Percentiles rank a stretch among this genome's conserved stretches.
Conservation (phyloP, 2,113 vertebrate species). For the Saccopteryx leptura region DNA sequence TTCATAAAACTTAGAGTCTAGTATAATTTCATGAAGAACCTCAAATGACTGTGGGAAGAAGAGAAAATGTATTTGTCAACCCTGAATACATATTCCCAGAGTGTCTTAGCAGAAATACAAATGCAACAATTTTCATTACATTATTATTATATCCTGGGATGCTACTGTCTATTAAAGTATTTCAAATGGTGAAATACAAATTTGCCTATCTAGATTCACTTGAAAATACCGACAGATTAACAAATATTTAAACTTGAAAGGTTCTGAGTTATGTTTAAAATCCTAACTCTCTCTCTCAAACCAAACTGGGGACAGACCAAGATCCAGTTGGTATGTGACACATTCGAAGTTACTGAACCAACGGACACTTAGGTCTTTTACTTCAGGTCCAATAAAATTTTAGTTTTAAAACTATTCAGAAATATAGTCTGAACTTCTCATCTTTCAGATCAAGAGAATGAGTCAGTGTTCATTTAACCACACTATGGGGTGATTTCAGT, state of each 20-base stretch:
- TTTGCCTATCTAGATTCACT: background rate
- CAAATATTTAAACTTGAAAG: background rate
- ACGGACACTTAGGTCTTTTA: background rate
- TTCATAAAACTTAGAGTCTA: background rate
- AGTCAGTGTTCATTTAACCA: background rate
- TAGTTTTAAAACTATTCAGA: background rate
- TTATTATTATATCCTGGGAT: background rate
- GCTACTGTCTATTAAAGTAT: conserved; percentile 11
- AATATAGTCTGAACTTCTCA: conserved; percentile 21
- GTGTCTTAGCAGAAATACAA: background rate
- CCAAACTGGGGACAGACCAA: background rate
- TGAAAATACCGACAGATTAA: background rate
- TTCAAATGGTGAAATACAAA: conserved; percentile 4
- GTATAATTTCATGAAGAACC: background rate
- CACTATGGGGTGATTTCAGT: background rate
- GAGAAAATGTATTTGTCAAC: background rate
- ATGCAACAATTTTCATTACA: background rate
- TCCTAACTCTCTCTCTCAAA: conserved; percentile 4
- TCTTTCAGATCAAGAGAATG: conserved; percentile 24
- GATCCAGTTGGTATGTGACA: background rate
- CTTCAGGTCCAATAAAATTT: background rate
- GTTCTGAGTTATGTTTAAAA: background rate
- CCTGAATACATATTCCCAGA: background rate
- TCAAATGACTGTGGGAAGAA: background rate
- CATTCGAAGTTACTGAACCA: background rate